These are phyloP conservation scores for Cordilura impudica DNA, from an alignment of 2,888 invertebrate species.

Conservation along the genomic window DNA sequence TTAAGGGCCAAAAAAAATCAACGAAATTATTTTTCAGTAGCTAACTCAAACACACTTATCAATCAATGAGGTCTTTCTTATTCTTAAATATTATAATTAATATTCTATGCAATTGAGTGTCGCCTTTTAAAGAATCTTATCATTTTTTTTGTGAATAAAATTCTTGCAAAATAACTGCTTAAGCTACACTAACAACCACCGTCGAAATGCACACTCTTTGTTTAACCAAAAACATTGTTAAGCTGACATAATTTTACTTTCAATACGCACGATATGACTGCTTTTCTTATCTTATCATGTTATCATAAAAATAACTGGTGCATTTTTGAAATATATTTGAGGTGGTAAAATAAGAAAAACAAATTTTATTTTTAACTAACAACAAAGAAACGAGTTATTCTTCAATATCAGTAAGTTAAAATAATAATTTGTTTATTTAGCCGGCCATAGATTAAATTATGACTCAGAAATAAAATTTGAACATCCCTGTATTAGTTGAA, in stretches of 20 bases:
- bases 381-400: no score
- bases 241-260: slow-evolving; percentile 9
- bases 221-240: not conserved
- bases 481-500: no score
- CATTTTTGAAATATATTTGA: not conserved
- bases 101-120: not conserved
- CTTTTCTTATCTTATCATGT: slow-evolving; percentile 8
- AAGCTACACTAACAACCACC: not conserved
- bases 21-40: not conserved
- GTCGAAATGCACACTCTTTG: not conserved
- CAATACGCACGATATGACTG: not conserved
- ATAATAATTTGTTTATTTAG: no score
- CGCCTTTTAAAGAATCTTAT: not conserved
- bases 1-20: no score
- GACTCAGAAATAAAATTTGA: no score
- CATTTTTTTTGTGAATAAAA: not conserved
- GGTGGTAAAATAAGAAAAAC: not conserved
- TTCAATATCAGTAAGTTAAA: no score
- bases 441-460: no score
- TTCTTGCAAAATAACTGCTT: slow-evolving; percentile 3
- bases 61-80: no score
- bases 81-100: no score
- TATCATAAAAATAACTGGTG: not conserved
- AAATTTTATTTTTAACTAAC: no score
- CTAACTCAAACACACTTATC: not conserved